phyloP scores from a whole-genome alignment of 2,888 invertebrate genomes.

The Eustalomyia histrio region DNA sequence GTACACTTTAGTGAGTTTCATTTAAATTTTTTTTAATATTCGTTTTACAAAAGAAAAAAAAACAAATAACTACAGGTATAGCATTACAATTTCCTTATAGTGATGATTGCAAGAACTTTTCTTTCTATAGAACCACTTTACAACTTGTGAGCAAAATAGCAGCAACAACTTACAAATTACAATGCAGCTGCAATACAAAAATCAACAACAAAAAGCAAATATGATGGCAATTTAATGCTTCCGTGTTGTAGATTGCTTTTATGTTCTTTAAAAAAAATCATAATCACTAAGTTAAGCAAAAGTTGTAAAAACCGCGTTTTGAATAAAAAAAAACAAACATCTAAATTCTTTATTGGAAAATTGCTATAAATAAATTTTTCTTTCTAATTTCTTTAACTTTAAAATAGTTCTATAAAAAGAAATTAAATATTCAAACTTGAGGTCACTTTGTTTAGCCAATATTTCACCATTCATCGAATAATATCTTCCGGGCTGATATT shows the following conservation, averaged over 20 bases:
- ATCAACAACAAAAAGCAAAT: background rate
- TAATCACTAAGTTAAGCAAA: no score
- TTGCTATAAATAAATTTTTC: no score
- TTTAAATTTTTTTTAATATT: constrained; percentile 1
- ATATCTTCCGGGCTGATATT: no score
- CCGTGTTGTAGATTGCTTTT: background rate
- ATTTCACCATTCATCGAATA: no score
- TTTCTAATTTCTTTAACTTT: no score
- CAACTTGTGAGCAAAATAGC: background rate
- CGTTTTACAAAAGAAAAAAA: background rate
- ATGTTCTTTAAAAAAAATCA: no score
- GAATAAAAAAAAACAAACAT: no score
- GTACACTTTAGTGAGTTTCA: constrained; percentile 4
- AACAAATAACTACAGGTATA: background rate
- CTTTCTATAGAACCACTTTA: background rate
- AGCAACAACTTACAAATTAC: background rate
- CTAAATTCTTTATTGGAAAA: no score
- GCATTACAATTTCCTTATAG: background rate
- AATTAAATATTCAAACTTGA: no score
- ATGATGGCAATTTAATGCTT: background rate
- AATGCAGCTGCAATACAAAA: background rate
- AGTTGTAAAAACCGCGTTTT: no score
- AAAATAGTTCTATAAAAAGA: no score
- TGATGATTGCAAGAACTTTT: background rate
- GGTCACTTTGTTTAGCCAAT: no score